These are phyloP conservation scores for Oryctolagus cuniculus DNA, from an alignment of 2,113 vertebrate genomes.

Conservation along the genomic window mOryCun1.1 NC_091435.1:62562001-62562500, in stretches of 20 bases:
- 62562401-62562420: too few relatives aligned
- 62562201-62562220: background rate
- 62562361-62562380: background rate
- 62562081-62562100: background rate
- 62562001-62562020: background rate
- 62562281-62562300: background rate
- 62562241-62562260: background rate
- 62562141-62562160: background rate
- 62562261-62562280: background rate
- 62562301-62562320: background rate
- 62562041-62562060: background rate
- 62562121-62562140: background rate
- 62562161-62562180: background rate
- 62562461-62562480: too few relatives aligned
- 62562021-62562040: background rate
- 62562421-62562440: background rate
- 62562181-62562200: background rate
- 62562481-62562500: too few relatives aligned
- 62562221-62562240: background rate
- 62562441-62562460: background rate
- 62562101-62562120: background rate
- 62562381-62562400: background rate
- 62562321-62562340: conserved; percentile 13
- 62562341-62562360: background rate
- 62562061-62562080: background rate